These are phyloP conservation scores for Apeira syringaria DNA, from an alignment of 2,888 invertebrate species.

Conservation along the genomic window DNA sequence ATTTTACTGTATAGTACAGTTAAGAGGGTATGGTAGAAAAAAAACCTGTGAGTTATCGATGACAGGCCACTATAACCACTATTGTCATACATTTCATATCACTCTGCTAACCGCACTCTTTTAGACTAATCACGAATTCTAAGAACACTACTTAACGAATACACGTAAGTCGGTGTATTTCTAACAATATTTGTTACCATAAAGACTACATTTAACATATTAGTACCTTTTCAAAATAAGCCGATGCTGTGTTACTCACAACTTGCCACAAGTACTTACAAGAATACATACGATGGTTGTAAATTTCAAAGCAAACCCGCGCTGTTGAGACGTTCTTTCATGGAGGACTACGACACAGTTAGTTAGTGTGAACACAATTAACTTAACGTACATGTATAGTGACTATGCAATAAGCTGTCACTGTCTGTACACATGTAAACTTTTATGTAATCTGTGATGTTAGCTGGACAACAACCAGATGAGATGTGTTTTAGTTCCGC, in stretches of 20 bases:
- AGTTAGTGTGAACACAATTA: background rate
- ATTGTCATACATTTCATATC: constrained; percentile 7
- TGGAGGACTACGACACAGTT: too few relatives aligned
- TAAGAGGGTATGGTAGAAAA: too few relatives aligned
- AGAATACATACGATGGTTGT: too few relatives aligned
- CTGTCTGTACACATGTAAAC: constrained; percentile 34
- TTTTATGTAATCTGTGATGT: constrained; percentile 34
- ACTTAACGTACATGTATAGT: constrained; percentile 29
- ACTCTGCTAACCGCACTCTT: constrained; percentile 13
- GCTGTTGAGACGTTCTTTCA: too few relatives aligned
- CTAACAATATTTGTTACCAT: constrained; percentile 12
- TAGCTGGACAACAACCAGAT: constrained; percentile 44
- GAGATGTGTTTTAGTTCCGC: constrained; percentile 66
- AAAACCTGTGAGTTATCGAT: too few relatives aligned
- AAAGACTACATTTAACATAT: background rate
- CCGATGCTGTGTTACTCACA: too few relatives aligned
- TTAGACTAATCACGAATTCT: constrained; percentile 20
- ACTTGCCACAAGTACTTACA: too few relatives aligned
- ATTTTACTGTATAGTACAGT: too few relatives aligned
- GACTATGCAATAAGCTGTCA: constrained; percentile 61
- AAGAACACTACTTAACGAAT: constrained; percentile 28
- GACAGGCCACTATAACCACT: too few relatives aligned
- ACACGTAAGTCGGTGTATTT: constrained; percentile 22
- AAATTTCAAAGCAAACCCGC: too few relatives aligned
- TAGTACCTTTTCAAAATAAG: background rate